Evolutionary conservation across 2,888 invertebrate genomes (phyloP).

Genomic region (Nebria salina): DNA sequence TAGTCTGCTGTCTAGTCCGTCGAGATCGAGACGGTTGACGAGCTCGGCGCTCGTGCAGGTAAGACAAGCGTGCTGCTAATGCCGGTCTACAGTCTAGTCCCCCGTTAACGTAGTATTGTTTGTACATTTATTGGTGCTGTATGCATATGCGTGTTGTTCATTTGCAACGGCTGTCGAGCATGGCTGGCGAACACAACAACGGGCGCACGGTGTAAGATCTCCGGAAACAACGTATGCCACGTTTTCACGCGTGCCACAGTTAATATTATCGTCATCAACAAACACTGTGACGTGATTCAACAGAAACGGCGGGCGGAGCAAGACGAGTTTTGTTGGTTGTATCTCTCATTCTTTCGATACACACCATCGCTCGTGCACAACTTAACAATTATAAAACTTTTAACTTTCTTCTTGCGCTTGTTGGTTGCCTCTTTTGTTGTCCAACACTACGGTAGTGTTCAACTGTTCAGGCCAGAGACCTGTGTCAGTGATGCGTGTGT

Average conservation of each 20-base stretch:
- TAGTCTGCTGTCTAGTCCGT: background rate
- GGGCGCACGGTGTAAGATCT: background rate
- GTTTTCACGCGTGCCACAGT: conserved; percentile 12
- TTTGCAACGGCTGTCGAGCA: background rate
- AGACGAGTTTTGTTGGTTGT: background rate
- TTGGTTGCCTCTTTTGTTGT: background rate
- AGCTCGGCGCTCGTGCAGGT: background rate
- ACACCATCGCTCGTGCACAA: conserved; percentile 1
- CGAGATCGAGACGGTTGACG: background rate
- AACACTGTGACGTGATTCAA: background rate
- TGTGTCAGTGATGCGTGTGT: background rate
- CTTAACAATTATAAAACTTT: conserved; percentile 9
- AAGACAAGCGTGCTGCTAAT: background rate
- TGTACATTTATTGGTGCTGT: background rate
- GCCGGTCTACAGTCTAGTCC: background rate
- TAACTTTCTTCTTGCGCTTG: conserved; percentile 12
- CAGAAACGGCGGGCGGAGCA: background rate
- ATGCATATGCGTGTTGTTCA: background rate
- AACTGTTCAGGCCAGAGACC: background rate
- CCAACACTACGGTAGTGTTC: background rate
- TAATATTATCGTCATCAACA: conserved; percentile 5
- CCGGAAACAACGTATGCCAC: conserved; percentile 14
- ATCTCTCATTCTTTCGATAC: background rate
- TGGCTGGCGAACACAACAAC: background rate
- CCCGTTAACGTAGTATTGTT: background rate